phyloP scores from a whole-genome alignment of 1,140 invertebrate genomes.

The Leptonema lineaticorne region DNA sequence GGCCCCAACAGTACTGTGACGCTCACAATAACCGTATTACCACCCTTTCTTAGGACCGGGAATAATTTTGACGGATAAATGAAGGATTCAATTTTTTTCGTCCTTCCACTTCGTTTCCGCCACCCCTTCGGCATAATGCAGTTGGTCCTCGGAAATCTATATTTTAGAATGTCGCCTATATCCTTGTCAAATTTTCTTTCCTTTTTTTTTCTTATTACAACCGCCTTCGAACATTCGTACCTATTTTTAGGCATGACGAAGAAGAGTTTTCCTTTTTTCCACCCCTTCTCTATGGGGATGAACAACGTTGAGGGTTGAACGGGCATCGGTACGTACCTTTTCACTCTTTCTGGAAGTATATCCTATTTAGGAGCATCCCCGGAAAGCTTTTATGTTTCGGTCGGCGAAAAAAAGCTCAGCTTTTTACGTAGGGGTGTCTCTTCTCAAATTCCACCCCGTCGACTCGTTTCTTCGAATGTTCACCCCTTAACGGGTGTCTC shows the following conservation, averaged over 20 bases:
- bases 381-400: constrained; percentile 23
- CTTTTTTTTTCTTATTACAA: not conserved
- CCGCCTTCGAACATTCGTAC: not conserved
- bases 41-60: not conserved
- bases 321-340: not conserved
- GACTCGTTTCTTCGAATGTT: not conserved
- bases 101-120: not conserved
- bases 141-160: constrained; percentile 14
- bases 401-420: constrained; percentile 2
- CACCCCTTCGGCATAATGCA: not conserved
- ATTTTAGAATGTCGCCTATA: not conserved
- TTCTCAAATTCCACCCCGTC: not conserved
- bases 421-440: not conserved
- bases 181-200: constrained; percentile 16
- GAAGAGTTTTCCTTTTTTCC: too few species aligned
- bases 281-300: too few species aligned
- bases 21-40: constrained; percentile 20
- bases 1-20: constrained; percentile 5
- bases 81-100: constrained; percentile 1
- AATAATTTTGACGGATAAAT: constrained; percentile 30
- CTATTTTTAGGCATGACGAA: too few species aligned
- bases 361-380: constrained; percentile 22
- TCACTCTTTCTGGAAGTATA: constrained; percentile 16
- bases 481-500: constrained; percentile 5
- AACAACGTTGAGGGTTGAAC: not conserved